Conservation (phyloP, 2,797 vertebrate species). For the Aythya fuligula region DNA sequence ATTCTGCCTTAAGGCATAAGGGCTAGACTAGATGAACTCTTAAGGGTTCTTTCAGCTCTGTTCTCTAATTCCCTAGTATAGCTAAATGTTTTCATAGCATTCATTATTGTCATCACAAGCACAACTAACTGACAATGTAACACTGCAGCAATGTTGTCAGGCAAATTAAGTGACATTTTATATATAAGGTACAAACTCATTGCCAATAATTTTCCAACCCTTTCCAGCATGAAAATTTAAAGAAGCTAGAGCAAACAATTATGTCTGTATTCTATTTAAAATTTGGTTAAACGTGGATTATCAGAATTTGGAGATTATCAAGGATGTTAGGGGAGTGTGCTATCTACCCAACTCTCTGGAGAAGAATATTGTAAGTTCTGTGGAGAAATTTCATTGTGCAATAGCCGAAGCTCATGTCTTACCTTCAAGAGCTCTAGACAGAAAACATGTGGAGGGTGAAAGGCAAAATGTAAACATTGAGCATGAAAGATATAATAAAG, state of each 20-base stretch:
- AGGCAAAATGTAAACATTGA: slow-evolving; percentile 42
- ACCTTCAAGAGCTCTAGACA: slow-evolving; percentile 32
- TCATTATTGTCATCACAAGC: not conserved
- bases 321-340: not conserved
- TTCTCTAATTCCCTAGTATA: not conserved
- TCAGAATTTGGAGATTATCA: not conserved
- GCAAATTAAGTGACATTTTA: not conserved
- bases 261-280: not conserved
- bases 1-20: not conserved
- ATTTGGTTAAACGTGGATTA: not conserved
- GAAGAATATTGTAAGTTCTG: not conserved
- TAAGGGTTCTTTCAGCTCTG: not conserved
- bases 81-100: not conserved
- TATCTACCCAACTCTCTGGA: slow-evolving; percentile 18
- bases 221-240: not conserved
- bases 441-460: slow-evolving; percentile 52
- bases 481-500: not conserved
- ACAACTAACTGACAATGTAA: not conserved
- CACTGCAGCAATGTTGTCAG: not conserved
- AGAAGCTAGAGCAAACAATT: not conserved
- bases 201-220: not conserved
- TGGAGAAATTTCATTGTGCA: not conserved
- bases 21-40: not conserved
- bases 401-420: not conserved
- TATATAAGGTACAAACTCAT: not conserved